Evolutionary conservation across 2,888 invertebrate genomes (phyloP).

Genomic region (Exephanes ischioxanthus): DNA sequence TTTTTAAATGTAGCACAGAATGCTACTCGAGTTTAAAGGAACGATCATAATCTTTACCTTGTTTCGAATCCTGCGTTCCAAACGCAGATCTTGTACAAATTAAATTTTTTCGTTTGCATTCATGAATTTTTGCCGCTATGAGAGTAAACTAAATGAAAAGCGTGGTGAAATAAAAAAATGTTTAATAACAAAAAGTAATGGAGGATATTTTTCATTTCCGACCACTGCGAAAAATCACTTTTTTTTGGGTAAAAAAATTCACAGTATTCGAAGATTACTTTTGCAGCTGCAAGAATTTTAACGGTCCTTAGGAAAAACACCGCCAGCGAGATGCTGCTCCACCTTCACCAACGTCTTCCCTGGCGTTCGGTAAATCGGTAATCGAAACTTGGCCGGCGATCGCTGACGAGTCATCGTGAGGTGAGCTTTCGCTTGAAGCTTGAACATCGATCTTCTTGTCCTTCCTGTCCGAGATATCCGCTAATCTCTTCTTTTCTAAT

Average conservation of each 20-base stretch:
- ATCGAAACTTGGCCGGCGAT: slow-evolving; percentile 2
- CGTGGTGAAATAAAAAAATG: no score
- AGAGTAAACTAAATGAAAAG: no score
- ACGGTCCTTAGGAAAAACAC: slow-evolving; percentile 7
- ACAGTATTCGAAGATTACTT: background rate
- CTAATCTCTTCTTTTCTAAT: slow-evolving; percentile 81
- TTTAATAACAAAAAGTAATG: no score
- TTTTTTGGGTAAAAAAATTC: no score
- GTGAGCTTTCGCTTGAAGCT: slow-evolving; percentile 18
- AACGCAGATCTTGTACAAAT: slow-evolving; percentile 85
- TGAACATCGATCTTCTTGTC: slow-evolving; percentile 71
- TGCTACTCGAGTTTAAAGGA: background rate
- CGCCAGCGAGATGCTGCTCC: slow-evolving; percentile 53
- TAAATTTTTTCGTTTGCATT: no score
- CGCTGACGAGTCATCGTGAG: slow-evolving; percentile 15
- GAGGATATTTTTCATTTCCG: no score
- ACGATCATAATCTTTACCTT: slow-evolving; percentile 85
- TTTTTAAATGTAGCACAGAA: background rate
- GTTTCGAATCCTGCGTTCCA: slow-evolving; percentile 89
- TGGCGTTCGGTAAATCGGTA: background rate
- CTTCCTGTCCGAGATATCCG: slow-evolving; percentile 73
- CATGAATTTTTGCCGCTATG: no score
- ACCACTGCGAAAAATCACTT: no score
- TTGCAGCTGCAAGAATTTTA: background rate
- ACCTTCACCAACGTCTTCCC: slow-evolving; percentile 16